Base-by-base conservation (phyloP, 2,888 invertebrate genomes). In the Synanthedon vespiformis region DNA sequence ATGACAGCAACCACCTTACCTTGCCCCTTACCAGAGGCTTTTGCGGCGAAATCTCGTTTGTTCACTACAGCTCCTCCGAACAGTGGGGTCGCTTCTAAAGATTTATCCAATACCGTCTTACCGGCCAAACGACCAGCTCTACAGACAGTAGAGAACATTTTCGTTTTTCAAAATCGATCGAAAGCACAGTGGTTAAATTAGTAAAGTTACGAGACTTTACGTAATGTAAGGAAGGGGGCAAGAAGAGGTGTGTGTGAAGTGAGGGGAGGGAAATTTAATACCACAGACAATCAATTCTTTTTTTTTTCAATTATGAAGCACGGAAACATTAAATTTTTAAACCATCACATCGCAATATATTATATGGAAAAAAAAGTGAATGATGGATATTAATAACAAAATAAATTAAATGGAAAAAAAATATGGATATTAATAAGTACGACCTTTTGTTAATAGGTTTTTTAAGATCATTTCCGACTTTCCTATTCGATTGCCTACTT, bases 1-100 rank as follows among this genome's bases (percentile, higher is more conserved):
- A 96, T 96, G 58, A 96, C 95, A 52, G 96, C 95, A 41, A 95
- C 94, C 57, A 96, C 89, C 64, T 78, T 89, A 40, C 93, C 93
- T 57, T 57, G 44, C 51, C 64, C 72, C 57, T 72, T 57, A 50
- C 74, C 66, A 14, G 65, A 77, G 47, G 60, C 62, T 67, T 79
- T 77, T 40, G 76, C 78, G 48, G 89, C 88, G 74, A 83, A 84
- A 61, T 84, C 78, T 63, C 83, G 76, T 68, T 81, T 83, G 68
- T 74, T 83, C 70, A 74, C 76, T 59, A 80, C 62, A 55, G 77
- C 82, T 61, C 74, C 89, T 60, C 76, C 80, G 55, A 74, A 70
- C 54, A 77, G 71, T 52, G 89, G 87, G 63, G 89, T 74, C 76
- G 90, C 90, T 70, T 90, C 90, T 70, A 89, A 80, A 50, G 72